Conservation (phyloP, 2,113 vertebrate species). For the Ranitomeya imitator region DNA sequence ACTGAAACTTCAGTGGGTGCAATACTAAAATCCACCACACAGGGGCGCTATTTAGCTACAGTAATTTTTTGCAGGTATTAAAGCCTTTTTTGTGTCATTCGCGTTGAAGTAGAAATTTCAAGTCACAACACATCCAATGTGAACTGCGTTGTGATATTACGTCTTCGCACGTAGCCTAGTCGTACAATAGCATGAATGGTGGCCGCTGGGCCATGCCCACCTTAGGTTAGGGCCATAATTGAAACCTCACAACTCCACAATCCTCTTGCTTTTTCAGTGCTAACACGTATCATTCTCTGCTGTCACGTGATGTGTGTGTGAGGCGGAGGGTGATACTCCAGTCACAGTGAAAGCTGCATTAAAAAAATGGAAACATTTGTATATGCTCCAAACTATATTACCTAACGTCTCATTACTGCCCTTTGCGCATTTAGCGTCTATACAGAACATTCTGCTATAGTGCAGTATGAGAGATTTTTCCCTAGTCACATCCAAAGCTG, state of each 20-base stretch:
- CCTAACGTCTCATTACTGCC: no score
- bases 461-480: no score
- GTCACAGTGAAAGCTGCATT: not conserved
- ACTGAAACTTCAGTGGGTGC: not conserved
- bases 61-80: not conserved
- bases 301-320: not conserved
- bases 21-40: not conserved
- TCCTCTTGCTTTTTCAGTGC: not conserved
- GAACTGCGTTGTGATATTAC: not conserved
- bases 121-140: not conserved
- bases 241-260: no score
- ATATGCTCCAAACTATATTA: not conserved
- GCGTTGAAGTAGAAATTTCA: not conserved
- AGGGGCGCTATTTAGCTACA: constrained; percentile 3
- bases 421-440: no score
- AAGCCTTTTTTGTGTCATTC: not conserved
- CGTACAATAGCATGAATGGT: no score
- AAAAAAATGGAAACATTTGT: not conserved
- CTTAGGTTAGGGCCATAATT: no score
- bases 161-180: not conserved
- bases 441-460: no score
- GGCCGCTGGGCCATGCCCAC: no score
- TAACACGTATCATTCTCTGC: not conserved
- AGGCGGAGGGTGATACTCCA: not conserved
- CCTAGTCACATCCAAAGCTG: no score